These are phyloP conservation scores for Tragelaphus imberbis DNA, from an alignment of 2,113 vertebrate species.

Conservation along the genomic window DNA sequence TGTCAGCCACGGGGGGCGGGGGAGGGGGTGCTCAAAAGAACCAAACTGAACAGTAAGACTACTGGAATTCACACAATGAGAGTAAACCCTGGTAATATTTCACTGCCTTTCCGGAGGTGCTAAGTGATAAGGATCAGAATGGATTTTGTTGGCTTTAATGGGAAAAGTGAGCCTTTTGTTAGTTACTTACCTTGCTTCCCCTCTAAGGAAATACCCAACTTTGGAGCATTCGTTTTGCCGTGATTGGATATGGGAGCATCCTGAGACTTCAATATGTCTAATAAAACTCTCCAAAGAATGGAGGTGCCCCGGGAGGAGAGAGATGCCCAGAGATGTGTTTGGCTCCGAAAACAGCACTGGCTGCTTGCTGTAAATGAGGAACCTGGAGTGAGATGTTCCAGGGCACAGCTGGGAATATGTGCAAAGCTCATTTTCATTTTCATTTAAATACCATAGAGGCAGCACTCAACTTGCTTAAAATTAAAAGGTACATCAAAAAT, in stretches of 20 bases:
- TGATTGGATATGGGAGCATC: neutral
- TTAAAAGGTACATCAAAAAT: constrained; percentile 61
- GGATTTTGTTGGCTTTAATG: constrained; percentile 45
- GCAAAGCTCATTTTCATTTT: constrained; percentile 24
- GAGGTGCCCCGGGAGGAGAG: neutral
- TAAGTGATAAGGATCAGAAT: constrained; percentile 54
- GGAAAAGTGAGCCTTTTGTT: constrained; percentile 57
- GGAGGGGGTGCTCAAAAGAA: neutral
- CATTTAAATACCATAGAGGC: constrained; percentile 47
- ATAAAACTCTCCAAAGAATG: constrained; percentile 53
- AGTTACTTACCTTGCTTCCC: neutral
- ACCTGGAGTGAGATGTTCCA: neutral
- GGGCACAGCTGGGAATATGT: constrained; percentile 42
- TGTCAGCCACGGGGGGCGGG: neutral
- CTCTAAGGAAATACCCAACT: constrained; percentile 26
- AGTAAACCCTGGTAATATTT: constrained; percentile 35
- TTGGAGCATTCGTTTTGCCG: neutral
- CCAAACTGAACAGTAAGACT: neutral
- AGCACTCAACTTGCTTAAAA: constrained; percentile 41
- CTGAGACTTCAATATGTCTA: constrained; percentile 48
- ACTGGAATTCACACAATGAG: constrained; percentile 39
- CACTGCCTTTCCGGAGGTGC: constrained; percentile 34
- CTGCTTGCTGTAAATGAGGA: constrained; percentile 33
- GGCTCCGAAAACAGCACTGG: constrained; percentile 20
- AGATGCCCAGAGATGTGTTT: constrained; percentile 8